phyloP scores from a whole-genome alignment of 2,113 vertebrate genomes.

The Oncorhynchus masou region DNA sequence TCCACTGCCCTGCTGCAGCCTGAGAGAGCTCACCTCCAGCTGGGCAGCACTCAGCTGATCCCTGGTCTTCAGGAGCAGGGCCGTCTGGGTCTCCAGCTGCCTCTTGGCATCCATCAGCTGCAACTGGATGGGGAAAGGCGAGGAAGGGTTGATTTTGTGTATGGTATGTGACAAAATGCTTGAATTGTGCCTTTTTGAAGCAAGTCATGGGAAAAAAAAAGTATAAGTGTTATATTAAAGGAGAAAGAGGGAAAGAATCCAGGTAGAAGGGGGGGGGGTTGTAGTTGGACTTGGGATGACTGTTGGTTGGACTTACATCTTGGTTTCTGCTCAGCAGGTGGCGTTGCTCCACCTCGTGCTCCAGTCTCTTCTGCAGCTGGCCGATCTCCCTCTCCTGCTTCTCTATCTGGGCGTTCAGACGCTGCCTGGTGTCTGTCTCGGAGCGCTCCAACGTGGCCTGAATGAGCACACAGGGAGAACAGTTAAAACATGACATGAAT shows the following conservation, averaged over 20 bases:
- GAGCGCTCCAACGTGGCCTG: constrained; percentile 89
- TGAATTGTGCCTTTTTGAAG: too few relatives aligned
- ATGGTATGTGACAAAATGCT: too few relatives aligned
- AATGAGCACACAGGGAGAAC: background rate
- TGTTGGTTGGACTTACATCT: constrained; percentile 75
- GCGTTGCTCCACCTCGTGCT: constrained; percentile 89
- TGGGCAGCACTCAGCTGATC: constrained; percentile 86
- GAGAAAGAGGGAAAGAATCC: background rate
- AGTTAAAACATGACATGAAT: background rate
- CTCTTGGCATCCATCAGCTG: constrained; percentile 88
- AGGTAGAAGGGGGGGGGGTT: background rate
- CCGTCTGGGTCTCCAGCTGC: constrained; percentile 84
- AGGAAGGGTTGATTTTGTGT: background rate
- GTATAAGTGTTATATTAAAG: too few relatives aligned
- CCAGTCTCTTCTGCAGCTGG: constrained; percentile 90
- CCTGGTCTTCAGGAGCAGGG: constrained; percentile 81
- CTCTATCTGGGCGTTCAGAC: constrained; percentile 86
- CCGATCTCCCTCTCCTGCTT: constrained; percentile 87
- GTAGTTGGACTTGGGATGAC: background rate
- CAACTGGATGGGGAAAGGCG: constrained; percentile 68
- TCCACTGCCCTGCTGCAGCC: constrained; percentile 76
- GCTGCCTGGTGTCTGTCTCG: constrained; percentile 88
- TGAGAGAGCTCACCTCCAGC: constrained; percentile 76
- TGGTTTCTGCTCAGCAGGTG: constrained; percentile 87
- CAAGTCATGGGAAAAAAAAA: background rate